Conservation (phyloP, 1,140 invertebrate genomes). For the Scaptomyza hsui region DNA sequence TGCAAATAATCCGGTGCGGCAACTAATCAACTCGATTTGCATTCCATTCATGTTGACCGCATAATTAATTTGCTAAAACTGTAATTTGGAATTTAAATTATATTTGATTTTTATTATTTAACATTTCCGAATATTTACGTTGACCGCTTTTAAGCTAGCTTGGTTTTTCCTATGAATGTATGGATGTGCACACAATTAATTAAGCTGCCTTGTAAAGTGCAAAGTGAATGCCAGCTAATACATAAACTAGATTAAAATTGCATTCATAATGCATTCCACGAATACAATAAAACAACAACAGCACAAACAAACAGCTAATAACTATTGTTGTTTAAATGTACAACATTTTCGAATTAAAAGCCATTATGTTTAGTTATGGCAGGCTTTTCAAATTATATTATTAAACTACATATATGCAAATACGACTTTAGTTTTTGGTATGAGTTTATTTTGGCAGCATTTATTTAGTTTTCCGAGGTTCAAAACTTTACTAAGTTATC, state of each 20-base stretch:
- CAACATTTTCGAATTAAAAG: too few relatives aligned
- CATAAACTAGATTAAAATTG: constrained; percentile 45
- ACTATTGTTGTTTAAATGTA: too few relatives aligned
- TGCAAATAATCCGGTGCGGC: constrained; percentile 15
- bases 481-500: too few relatives aligned
- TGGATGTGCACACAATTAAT: constrained; percentile 35
- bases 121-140: background rate
- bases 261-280: constrained; percentile 26
- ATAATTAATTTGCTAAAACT: constrained; percentile 46
- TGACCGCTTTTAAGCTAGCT: background rate
- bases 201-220: constrained; percentile 36
- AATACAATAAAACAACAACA: constrained; percentile 12
- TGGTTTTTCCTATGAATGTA: constrained; percentile 8
- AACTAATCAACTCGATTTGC: constrained; percentile 34
- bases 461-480: too few relatives aligned
- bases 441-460: too few relatives aligned
- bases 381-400: too few relatives aligned
- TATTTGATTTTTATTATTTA: constrained; percentile 34
- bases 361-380: too few relatives aligned
- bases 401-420: too few relatives aligned
- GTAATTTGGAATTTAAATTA: constrained; percentile 42
- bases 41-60: constrained; percentile 6
- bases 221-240: constrained; percentile 24
- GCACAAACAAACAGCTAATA: too few relatives aligned
- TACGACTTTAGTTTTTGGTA: too few relatives aligned